phyloP scores from a whole-genome alignment of 2,888 invertebrate species.

The Perithous albicinctus region DNA sequence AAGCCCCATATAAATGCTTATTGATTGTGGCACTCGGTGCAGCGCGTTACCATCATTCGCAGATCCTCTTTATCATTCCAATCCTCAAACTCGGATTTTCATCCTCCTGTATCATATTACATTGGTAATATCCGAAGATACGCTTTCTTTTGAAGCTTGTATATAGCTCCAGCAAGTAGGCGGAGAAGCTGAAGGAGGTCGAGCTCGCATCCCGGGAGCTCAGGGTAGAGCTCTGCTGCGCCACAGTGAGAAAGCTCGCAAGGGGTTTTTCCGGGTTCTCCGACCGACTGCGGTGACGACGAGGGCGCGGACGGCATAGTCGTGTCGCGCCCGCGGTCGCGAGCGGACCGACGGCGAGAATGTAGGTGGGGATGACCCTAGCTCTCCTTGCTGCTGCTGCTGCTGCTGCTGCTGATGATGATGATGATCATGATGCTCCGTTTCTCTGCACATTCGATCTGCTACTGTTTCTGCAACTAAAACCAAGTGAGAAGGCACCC shows the following conservation, averaged over 20 bases:
- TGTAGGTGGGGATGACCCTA: constrained; percentile 59
- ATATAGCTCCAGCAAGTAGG: neutral
- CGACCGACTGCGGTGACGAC: constrained; percentile 1
- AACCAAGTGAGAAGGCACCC: constrained; percentile 5
- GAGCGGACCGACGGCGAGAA: constrained; percentile 47
- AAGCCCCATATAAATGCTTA: constrained; percentile 80
- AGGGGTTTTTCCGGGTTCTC: constrained; percentile 36
- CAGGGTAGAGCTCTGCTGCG: constrained; percentile 42
- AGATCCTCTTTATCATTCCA: constrained; percentile 53
- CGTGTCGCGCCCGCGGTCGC: constrained; percentile 50
- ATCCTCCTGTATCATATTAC: neutral
- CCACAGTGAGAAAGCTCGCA: constrained; percentile 27
- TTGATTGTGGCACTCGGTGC: constrained; percentile 80
- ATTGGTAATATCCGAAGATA: neutral
- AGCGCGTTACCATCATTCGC: constrained; percentile 33
- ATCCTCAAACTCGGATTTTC: neutral
- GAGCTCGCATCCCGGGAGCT: constrained; percentile 31
- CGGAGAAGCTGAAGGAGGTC: neutral
- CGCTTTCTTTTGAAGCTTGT: neutral
- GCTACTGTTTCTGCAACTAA: constrained; percentile 49
- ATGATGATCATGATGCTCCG: no score
- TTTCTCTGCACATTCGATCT: constrained; percentile 57
- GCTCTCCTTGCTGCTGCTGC: constrained; percentile 31
- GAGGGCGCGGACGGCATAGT: constrained; percentile 65
- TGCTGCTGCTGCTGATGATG: no score